phyloP scores from a whole-genome alignment of 2,888 invertebrate species.

The Charanyca ferruginea region DNA sequence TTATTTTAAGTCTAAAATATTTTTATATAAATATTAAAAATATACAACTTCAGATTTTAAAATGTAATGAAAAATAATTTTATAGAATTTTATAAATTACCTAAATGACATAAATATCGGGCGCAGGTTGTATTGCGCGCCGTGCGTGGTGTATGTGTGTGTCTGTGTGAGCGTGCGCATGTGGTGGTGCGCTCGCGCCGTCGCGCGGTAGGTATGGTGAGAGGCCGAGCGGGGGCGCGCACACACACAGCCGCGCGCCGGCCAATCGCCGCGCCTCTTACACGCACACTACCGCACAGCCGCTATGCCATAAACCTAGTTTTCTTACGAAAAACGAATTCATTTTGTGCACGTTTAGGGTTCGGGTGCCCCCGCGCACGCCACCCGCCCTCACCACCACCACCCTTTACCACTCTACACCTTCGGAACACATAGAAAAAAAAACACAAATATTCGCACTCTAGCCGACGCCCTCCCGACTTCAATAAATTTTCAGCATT shows the following conservation, averaged over 20 bases:
- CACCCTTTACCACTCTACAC: conserved; percentile 35
- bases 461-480: conserved; percentile 58
- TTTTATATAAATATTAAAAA: background rate
- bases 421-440: conserved; percentile 73
- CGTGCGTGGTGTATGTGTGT: conserved; percentile 60
- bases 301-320: conserved; percentile 77
- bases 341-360: conserved; percentile 85
- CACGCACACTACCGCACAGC: conserved; percentile 75
- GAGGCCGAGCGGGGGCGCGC: conserved; percentile 85
- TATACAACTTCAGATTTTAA: conserved; percentile 7
- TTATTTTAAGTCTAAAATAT: background rate
- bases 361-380: conserved; percentile 80
- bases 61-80: conserved; percentile 27
- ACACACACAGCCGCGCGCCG: conserved; percentile 77
- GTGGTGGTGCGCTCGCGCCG: conserved; percentile 66
- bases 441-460: conserved; percentile 78
- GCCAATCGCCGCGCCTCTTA: conserved; percentile 82
- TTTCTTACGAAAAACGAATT: conserved; percentile 79
- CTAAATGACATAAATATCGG: conserved; percentile 52
- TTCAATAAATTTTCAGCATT: conserved; percentile 71
- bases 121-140: conserved; percentile 63
- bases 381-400: conserved; percentile 60
- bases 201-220: conserved; percentile 79
- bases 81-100: conserved; percentile 34
- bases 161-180: conserved; percentile 66